Percentiles rank a stretch among this genome's conserved stretches.
Conservation (phyloP, 2,888 invertebrate genomes). For the Polia nebulosa region DNA sequence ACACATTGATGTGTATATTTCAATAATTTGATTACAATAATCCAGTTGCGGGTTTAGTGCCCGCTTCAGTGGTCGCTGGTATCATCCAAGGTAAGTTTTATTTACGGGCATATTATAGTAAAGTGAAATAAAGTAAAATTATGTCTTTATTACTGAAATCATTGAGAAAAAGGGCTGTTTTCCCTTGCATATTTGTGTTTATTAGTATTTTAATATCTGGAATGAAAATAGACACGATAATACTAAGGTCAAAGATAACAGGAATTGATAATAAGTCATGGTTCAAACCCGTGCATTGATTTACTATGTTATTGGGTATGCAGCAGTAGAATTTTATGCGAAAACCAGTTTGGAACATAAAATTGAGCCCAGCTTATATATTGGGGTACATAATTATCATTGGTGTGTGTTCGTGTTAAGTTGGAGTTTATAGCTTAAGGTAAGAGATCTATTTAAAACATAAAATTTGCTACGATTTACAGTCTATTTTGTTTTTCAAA, state of each 20-base stretch:
- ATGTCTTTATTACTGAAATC: neutral
- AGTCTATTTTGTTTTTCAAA: neutral
- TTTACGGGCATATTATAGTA: neutral
- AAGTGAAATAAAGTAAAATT: constrained; percentile 4
- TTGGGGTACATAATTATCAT: too few species aligned
- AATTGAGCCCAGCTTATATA: too few species aligned
- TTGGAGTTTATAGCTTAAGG: neutral
- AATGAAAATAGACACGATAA: constrained; percentile 12
- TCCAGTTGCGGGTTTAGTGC: constrained; percentile 74
- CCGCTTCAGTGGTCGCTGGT: constrained; percentile 68
- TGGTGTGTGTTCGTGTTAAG: neutral
- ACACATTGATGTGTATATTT: constrained; percentile 75
- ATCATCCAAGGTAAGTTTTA: constrained; percentile 68
- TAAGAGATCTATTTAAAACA: neutral
- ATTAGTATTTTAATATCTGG: neutral
- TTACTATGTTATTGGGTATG: neutral
- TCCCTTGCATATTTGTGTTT: neutral
- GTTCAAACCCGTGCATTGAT: constrained; percentile 2
- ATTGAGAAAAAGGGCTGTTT: neutral
- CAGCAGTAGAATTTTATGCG: neutral
- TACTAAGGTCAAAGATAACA: constrained; percentile 22
- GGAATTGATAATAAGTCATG: neutral
- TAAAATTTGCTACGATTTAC: neutral
- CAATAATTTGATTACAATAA: constrained; percentile 79
- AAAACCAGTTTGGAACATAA: neutral